phyloP scores from a whole-genome alignment of 2,888 invertebrate genomes.

The Noctua comes region DNA sequence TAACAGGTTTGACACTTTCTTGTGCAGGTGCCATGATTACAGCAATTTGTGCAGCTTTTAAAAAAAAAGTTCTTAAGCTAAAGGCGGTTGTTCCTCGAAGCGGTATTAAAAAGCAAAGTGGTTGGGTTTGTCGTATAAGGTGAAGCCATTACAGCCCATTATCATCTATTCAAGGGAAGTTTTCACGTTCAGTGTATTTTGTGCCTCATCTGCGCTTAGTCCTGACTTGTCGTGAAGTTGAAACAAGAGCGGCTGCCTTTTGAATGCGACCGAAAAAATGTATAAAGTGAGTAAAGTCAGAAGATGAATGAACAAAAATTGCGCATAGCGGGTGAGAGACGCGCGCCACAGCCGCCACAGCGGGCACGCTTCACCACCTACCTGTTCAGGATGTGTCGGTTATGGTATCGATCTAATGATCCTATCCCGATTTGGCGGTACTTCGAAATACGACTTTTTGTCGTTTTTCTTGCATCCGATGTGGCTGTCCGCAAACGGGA shows the following conservation, averaged over 20 bases:
- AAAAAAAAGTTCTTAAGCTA: slow-evolving; percentile 17
- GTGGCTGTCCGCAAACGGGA: slow-evolving; percentile 83
- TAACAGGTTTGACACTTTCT: slow-evolving; percentile 37
- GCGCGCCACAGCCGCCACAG: slow-evolving; percentile 62
- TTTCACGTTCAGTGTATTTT: slow-evolving; percentile 65
- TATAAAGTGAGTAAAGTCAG: slow-evolving; percentile 65
- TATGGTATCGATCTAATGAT: slow-evolving; percentile 90
- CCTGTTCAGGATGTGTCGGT: slow-evolving; percentile 88
- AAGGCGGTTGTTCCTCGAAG: slow-evolving; percentile 18
- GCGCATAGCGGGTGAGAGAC: slow-evolving; percentile 69
- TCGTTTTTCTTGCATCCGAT: slow-evolving; percentile 81
- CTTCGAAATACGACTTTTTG: slow-evolving; percentile 85
- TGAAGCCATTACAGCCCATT: slow-evolving; percentile 72
- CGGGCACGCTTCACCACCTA: slow-evolving; percentile 86
- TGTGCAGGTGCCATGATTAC: slow-evolving; percentile 24
- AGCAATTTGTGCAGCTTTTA: slow-evolving; percentile 35
- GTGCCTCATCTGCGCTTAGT: slow-evolving; percentile 57
- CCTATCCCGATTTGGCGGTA: slow-evolving; percentile 83
- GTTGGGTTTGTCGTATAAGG: slow-evolving; percentile 71
- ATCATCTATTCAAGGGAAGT: slow-evolving; percentile 71
- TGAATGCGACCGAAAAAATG: slow-evolving; percentile 68
- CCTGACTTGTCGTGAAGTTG: slow-evolving; percentile 46
- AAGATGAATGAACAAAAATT: slow-evolving; percentile 85
- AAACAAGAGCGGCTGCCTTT: slow-evolving; percentile 71
- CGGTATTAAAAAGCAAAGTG: slow-evolving; percentile 55